Base-by-base conservation (phyloP, 2,888 invertebrate genomes). In the Agrilus mali region DNA sequence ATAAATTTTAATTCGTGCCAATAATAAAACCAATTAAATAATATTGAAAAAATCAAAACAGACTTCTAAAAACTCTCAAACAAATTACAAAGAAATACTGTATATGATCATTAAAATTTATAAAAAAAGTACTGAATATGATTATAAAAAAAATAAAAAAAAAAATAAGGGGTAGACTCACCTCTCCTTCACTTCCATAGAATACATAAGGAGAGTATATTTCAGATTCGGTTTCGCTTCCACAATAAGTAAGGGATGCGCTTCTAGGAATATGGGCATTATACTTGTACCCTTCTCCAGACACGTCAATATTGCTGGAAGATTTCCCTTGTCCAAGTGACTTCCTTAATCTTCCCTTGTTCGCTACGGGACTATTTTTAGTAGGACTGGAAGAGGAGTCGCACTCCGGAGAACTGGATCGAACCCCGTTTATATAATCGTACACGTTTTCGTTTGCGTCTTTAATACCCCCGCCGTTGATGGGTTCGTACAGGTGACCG, bases 181-280 rank as follows among this genome's bases (percentile, higher is more conserved):
- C 66, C 58, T 68, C 74, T 34, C 71, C 67, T 61, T 75, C 75
- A 54, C 74, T 74, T 40, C 74, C 74, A 60, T 78, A 85, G 64
- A 85, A 86, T 60, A 83, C 82, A 64, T 85, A 86, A 1, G 86
- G 85, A 7, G 86, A 79, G 58, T 86, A 86, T 47, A 87, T 83
- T 60, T 88, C 87, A 42, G 85, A 85, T 64, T 87, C 88, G 43
- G 78, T 76, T 64, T 87, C 87, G 60, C 86, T 86, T 47, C 86
- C 84, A 60, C 85, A 87, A 63, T 86, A 87, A 6, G 85, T 85
- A 39, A 85, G 70, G 3, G 85, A 83, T 55, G 75, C 70, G 36
- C 84, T 74, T 58, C 82, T 71, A 48, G 71, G 69, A 55, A 74
- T 73, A 43, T 72, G 69, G 54, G 72, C 73, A 50, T 68, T 67